Base-by-base conservation (phyloP, 53 echinoderm and acorn worm genomes). In the Temnopleurus reevesii region DNA sequence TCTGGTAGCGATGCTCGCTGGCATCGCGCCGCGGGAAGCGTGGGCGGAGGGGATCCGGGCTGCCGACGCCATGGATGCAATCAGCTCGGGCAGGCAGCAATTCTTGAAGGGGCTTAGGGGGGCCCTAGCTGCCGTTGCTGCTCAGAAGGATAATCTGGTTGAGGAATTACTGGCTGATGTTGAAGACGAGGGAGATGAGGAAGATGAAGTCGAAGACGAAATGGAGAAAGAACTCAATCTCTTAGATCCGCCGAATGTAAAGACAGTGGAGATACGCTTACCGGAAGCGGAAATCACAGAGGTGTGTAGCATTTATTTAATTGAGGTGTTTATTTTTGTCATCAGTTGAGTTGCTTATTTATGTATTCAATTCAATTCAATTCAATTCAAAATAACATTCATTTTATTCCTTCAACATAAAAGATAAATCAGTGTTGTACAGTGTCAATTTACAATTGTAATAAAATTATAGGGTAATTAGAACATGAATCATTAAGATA, bases 61-160 rank as follows among this genome's bases (percentile, higher is more conserved):
- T 2, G 49, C 34, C 5, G 88, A 87, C 23, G 88, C 88, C 10
- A 65, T 66, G 53, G 88, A 87, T 18, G 88, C 88, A 46, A 87
- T 87, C 38, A 87, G n/a, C n/a, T 46, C 88, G 6, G 88, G 88
- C 7, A 64, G 71, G 18, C 88, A 87, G 55, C 88, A 87, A 34
- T 87, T 87, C 46, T 38, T 87, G 23, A 46, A 87, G 71, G 88
- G 88, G 49, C 71, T 87, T 5, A 65, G 88, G 64, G 88, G 88
- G 33, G 88, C 88, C 35, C 64, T 87, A 47, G 88, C 88, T 13
- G 88, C 88, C 7, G 88, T 87, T 19, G 88, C 88, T 8, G 71
- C 65, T 45, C 88, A 87, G 46, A 65, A 87, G 41, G 83, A 83
- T 55, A 83, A 83, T 58, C 60, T 85, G 27, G 85, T 60, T 12